Evolutionary conservation across 1,140 invertebrate genomes (phyloP).

Genomic region (Panonychus citri): DNA sequence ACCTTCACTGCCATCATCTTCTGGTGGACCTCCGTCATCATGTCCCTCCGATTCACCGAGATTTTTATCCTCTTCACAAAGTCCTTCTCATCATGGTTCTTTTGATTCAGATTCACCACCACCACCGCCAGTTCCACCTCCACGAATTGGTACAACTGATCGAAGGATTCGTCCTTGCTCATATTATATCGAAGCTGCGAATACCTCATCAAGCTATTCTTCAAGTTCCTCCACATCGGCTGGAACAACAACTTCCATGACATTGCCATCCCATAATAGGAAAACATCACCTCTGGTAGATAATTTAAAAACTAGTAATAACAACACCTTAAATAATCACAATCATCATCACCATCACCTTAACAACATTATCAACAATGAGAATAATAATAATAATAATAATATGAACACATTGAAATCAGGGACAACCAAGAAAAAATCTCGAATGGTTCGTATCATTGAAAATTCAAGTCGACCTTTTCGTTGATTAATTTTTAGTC

Average conservation of each 20-base stretch:
- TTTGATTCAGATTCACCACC: not conserved
- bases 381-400: not conserved
- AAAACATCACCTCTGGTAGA: no score
- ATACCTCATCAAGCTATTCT: not conserved
- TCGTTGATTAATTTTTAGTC: not conserved
- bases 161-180: not conserved
- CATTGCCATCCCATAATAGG: not conserved
- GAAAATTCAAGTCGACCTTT: conserved; percentile 1
- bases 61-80: not conserved
- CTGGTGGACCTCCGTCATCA: not conserved
- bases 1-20: no score
- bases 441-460: not conserved
- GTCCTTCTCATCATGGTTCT: not conserved
- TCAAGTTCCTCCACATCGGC: not conserved
- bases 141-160: not conserved
- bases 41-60: not conserved
- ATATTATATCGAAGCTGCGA: not conserved
- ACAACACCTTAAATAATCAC: not conserved
- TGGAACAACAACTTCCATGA: not conserved
- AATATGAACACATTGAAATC: not conserved
- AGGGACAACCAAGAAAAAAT: not conserved
- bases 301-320: no score
- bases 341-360: not conserved
- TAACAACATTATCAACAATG: not conserved
- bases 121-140: not conserved